Conservation (phyloP, 2,888 invertebrate species). For the Willowsia nigromaculata region DNA sequence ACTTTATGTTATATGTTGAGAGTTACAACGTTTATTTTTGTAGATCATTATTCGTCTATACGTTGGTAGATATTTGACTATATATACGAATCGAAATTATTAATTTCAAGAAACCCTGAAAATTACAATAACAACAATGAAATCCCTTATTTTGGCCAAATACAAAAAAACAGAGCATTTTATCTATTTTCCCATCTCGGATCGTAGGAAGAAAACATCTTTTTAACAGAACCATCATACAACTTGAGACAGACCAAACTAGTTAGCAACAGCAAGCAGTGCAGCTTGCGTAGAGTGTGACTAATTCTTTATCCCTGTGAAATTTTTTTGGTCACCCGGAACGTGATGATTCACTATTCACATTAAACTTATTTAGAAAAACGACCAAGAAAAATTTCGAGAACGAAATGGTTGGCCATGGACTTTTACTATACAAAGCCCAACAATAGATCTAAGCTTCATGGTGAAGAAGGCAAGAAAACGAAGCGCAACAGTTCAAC, state of each 20-base stretch:
- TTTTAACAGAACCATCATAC: not conserved
- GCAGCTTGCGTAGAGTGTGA: slow-evolving; percentile 68
- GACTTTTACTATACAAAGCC: slow-evolving; percentile 52
- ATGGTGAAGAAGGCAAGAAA: slow-evolving; percentile 72
- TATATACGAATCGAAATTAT: not conserved
- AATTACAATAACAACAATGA: not conserved
- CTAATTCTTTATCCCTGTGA: slow-evolving; percentile 71
- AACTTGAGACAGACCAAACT: not conserved
- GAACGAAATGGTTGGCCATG: slow-evolving; percentile 74
- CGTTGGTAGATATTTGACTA: too few relatives aligned
- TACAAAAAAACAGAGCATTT: slow-evolving; percentile 48
- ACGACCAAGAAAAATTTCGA: slow-evolving; percentile 70
- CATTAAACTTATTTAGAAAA: slow-evolving; percentile 50
- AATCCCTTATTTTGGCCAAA: slow-evolving; percentile 7
- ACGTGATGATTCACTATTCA: slow-evolving; percentile 68
- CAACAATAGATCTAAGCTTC: slow-evolving; percentile 62
- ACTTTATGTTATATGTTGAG: too few relatives aligned
- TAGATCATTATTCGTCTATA: too few relatives aligned
- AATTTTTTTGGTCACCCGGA: slow-evolving; percentile 69
- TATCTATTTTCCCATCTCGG: slow-evolving; percentile 55
- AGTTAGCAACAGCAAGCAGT: slow-evolving; percentile 29
- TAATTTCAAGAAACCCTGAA: not conserved
- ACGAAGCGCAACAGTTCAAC: slow-evolving; percentile 51
- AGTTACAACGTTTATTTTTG: too few relatives aligned
- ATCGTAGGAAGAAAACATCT: not conserved